A percentile compares a stretch with the other conserved stretches of the same genome.
Conservation (phyloP, 2,797 vertebrate genomes). For the Argentina silus region DNA sequence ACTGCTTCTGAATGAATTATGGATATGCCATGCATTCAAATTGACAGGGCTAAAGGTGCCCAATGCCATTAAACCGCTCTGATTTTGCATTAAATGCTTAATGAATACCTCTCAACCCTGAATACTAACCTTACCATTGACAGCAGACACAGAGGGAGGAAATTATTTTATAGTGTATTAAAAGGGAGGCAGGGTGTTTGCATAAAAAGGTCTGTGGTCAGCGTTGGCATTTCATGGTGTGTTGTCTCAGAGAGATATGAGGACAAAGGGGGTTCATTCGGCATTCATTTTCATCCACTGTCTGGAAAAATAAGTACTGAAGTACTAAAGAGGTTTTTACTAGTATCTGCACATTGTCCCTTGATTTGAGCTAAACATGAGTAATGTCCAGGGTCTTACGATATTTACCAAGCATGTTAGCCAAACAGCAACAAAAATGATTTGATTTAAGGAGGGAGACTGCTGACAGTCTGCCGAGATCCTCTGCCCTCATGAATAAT, state of each 20-base stretch:
- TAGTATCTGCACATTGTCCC: too few relatives aligned
- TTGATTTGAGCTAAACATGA: too few relatives aligned
- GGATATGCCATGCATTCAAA: constrained; percentile 64
- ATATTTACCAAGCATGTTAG: too few relatives aligned
- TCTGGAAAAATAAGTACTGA: too few relatives aligned
- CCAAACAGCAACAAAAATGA: too few relatives aligned
- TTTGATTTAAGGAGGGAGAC: too few relatives aligned
- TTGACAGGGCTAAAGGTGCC: constrained; percentile 68
- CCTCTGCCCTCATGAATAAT: too few relatives aligned
- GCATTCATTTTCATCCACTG: too few relatives aligned
- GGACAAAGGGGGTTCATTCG: too few relatives aligned
- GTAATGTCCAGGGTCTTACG: too few relatives aligned
- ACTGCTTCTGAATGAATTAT: constrained; percentile 64
- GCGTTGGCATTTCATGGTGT: constrained; percentile 62
- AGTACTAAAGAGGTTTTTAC: too few relatives aligned
- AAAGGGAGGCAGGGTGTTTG: constrained; percentile 42
- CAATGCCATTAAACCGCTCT: constrained; percentile 62
- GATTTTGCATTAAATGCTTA: constrained; percentile 74
- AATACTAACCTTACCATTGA: constrained; percentile 43
- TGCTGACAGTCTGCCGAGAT: too few relatives aligned
- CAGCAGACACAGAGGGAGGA: constrained; percentile 35
- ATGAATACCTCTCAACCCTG: constrained; percentile 69
- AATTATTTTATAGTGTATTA: constrained; percentile 74
- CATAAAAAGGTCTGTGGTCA: constrained; percentile 22
- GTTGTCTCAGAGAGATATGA: constrained; percentile 31